A percentile compares a stretch with the other conserved stretches of the same genome.
Conservation (phyloP, 2,888 invertebrate species). For the Saturnia japonica region DNA sequence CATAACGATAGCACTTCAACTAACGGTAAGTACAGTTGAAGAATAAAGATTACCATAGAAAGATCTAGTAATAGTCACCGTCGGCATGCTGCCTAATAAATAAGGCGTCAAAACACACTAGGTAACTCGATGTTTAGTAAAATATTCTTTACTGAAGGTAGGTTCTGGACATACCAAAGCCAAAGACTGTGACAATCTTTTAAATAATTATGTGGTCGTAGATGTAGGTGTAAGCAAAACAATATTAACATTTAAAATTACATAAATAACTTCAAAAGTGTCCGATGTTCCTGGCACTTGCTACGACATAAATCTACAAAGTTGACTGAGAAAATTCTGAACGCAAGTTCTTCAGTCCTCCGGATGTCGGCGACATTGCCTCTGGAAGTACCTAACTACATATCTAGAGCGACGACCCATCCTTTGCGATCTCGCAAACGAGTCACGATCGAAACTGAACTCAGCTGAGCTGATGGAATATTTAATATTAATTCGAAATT, state of each 20-base stretch:
- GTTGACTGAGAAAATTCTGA: background rate
- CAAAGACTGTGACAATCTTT: too few species aligned
- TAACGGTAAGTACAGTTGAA: too few species aligned
- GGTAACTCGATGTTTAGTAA: too few species aligned
- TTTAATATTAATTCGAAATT: slow-evolving; percentile 15
- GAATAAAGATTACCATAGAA: too few species aligned
- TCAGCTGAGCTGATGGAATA: slow-evolving; percentile 16
- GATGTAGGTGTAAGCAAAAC: too few species aligned
- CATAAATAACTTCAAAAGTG: background rate
- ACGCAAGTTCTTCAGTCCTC: background rate
- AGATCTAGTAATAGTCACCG: too few species aligned
- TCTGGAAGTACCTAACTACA: background rate
- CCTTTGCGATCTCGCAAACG: background rate
- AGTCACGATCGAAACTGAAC: slow-evolving; percentile 9
- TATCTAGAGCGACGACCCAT: background rate
- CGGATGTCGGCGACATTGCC: background rate
- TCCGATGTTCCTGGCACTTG: background rate
- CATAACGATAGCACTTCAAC: too few species aligned
- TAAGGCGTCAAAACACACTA: too few species aligned
- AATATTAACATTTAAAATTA: background rate
- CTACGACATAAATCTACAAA: background rate
- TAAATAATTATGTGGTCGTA: too few species aligned
- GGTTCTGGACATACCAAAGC: too few species aligned
- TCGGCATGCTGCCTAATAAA: too few species aligned
- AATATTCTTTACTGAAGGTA: too few species aligned